Evolutionary conservation across 2,888 invertebrate species (phyloP).

Genomic region (Nasonia oneida): DNA sequence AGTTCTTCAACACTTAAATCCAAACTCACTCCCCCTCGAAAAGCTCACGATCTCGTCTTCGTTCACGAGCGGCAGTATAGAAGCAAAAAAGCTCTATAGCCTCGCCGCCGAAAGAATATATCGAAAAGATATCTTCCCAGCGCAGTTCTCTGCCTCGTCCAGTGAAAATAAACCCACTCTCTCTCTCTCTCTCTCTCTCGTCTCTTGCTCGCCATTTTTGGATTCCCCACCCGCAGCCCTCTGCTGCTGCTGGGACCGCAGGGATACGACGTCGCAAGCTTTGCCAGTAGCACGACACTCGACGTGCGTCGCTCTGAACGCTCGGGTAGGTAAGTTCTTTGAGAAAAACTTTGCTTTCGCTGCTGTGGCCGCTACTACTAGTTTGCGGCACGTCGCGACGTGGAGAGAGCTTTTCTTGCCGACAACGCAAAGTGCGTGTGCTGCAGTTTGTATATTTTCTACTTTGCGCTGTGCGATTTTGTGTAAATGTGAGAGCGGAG

Average conservation of each 20-base stretch:
- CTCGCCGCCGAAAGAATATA: neutral
- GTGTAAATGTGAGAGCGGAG: neutral
- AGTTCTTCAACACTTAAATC: neutral
- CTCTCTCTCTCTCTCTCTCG: slow-evolving; percentile 36
- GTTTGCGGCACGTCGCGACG: neutral
- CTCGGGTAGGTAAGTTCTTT: slow-evolving; percentile 78
- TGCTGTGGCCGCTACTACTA: neutral
- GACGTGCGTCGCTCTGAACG: slow-evolving; percentile 78
- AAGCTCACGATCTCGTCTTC: neutral
- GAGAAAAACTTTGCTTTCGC: slow-evolving; percentile 43
- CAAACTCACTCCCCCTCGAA: neutral
- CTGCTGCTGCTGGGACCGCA: slow-evolving; percentile 47
- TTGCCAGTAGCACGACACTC: slow-evolving; percentile 71
- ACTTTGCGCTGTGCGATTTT: slow-evolving; percentile 9
- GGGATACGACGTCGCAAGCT: slow-evolving; percentile 59
- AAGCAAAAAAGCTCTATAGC: neutral
- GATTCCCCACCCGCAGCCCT: slow-evolving; percentile 75
- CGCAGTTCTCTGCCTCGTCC: neutral
- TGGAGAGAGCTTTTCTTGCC: neutral
- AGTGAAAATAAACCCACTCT: slow-evolving; percentile 38
- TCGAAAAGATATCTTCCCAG: neutral
- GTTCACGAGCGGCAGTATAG: neutral
- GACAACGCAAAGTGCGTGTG: neutral
- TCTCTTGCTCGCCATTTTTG: slow-evolving; percentile 77
- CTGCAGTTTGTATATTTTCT: neutral